These are phyloP conservation scores for Misgurnus mizolepis DNA, from an alignment of 2,113 vertebrate genomes.

Conservation along the genomic window DNA sequence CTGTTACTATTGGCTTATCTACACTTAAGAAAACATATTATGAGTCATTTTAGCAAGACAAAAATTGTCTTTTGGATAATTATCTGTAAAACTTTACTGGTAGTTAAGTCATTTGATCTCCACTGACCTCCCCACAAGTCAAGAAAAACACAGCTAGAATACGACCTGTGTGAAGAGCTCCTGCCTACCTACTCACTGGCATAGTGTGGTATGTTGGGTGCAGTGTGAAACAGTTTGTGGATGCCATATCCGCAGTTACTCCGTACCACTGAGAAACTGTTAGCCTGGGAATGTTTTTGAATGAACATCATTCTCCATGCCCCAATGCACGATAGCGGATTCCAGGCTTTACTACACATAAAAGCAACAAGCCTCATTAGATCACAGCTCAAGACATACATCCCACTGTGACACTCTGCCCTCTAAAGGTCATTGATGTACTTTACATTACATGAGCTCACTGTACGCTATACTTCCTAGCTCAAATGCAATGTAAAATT, in stretches of 20 bases:
- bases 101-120: too few species aligned
- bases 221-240: constrained; percentile 96
- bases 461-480: neutral
- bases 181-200: constrained; percentile 81
- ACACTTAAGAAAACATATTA: too few species aligned
- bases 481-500: neutral
- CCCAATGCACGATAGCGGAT: constrained; percentile 94
- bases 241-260: constrained; percentile 99
- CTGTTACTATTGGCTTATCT: too few species aligned
- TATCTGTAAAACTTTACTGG: too few species aligned
- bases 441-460: constrained; percentile 7
- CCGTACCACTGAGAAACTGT: constrained; percentile 94
- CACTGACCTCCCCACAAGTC: neutral
- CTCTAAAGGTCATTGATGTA: constrained; percentile 33
- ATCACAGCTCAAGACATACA: neutral
- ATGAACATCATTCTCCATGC: too few species aligned
- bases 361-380: neutral
- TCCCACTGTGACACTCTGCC: constrained; percentile 14
- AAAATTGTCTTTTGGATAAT: too few species aligned
- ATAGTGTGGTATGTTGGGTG: constrained; percentile 94
- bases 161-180: too few species aligned
- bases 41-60: too few species aligned
- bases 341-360: constrained; percentile 89
- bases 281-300: constrained; percentile 97
- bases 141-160: constrained; percentile 44